These are phyloP conservation scores for Notolabrus celidotus DNA, from an alignment of 2,797 vertebrate genomes.

Conservation along the genomic window DNA sequence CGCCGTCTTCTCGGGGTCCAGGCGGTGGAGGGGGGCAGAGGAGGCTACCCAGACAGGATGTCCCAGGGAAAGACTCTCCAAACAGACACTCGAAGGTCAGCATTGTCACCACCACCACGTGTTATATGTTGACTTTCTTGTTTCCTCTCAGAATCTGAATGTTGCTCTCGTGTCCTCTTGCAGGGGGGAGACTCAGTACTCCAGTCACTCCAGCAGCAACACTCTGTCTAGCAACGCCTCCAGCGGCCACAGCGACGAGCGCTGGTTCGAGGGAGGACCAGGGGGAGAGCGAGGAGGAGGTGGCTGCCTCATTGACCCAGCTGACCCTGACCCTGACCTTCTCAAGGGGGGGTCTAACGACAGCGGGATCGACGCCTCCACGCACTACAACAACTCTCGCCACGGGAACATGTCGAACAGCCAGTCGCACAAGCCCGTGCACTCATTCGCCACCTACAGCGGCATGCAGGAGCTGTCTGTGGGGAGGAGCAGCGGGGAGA, in stretches of 20 bases:
- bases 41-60: slow-evolving; percentile 86
- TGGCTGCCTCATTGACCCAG: slow-evolving; percentile 72
- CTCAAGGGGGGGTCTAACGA: slow-evolving; percentile 92
- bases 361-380: slow-evolving; percentile 91
- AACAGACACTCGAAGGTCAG: slow-evolving; percentile 92
- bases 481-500: slow-evolving; percentile 53
- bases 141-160: slow-evolving; percentile 4
- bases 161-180: slow-evolving; percentile 17
- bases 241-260: slow-evolving; percentile 94
- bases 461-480: slow-evolving; percentile 79
- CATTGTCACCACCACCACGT: not conserved
- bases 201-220: slow-evolving; percentile 96
- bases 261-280: slow-evolving; percentile 88
- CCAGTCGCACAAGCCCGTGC: slow-evolving; percentile 80
- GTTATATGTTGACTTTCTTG: not conserved
- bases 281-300: slow-evolving; percentile 68
- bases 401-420: slow-evolving; percentile 76
- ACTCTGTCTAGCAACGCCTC: slow-evolving; percentile 95
- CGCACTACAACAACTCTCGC: slow-evolving; percentile 82
- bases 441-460: slow-evolving; percentile 78
- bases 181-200: slow-evolving; percentile 92
- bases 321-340: slow-evolving; percentile 86
- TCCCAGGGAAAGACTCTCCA: slow-evolving; percentile 90
- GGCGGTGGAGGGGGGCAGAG: slow-evolving; percentile 82
- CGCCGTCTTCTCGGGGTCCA: slow-evolving; percentile 79